Base-by-base conservation (phyloP, 2,888 invertebrate species). In the Thumatha senex region DNA sequence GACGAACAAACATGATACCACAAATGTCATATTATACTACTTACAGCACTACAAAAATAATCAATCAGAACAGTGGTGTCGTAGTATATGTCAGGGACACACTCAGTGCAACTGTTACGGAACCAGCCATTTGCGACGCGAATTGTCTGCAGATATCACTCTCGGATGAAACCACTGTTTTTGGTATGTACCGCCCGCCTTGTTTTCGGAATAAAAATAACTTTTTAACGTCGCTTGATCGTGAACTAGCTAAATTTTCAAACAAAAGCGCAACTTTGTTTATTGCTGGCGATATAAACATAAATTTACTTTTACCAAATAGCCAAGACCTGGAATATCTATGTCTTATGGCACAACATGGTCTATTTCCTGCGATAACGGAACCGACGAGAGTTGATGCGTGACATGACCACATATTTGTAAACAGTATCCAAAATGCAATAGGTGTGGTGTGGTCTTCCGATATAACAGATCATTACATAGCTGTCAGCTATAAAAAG, bases 201-300 rank as follows among this genome's bases (percentile, higher is more conserved):
- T 55, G 58, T 0, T 55, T 59, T 29, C 24, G 1, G 0, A 31
- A 51, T 11, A 18, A 12, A 1, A 29, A 44, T 10, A 45, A 43
- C 10, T 61, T 58, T 33, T 1, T 63, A 0, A 11, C 9, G 1
- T 55, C 51, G 11, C 38, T 61, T 7, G 42, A 56, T 9, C 9
- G 14, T 1, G 1, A 29, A 1, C 12, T 59, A 7, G 0, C 8
- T 0, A 14, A 13, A 7, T 7, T 40, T 29, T 13, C 30, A 1
- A 12, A 39, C 9, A 24, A 35, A 14, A 14, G 9, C 14, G 7
- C 5, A 24, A 39, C 39, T 12, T 4, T 54, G 15, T 30, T 60
- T 5, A 8, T 63, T 9, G 51, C 50, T 3, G 60, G 63, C 5
- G 63, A 63, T 36, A 51, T 60, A 0, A 63, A 58, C 38, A 53